Evolutionary conservation across 1,140 invertebrate genomes (phyloP), one percentile per base, ranked within the genome.

Genomic region (Pseudoatta argentina): DNA sequence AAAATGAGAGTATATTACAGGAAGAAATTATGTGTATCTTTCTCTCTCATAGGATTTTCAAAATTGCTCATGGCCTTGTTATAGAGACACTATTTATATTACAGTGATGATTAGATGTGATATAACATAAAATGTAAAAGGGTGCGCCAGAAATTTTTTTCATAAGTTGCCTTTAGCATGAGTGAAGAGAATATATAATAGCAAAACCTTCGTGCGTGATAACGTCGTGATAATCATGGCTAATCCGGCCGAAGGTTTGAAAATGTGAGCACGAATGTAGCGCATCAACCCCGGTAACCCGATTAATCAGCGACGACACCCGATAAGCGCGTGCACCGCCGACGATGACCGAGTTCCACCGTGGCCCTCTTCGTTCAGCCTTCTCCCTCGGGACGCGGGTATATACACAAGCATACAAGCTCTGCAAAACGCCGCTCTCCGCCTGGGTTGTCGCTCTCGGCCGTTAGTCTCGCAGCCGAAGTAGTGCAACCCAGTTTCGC

Each of bases 401-500:
- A 39, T n/a, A 14, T 12, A 64, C 66, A 18, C n/a, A 67, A 14
- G 8, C 0, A 55, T 21, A 63, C 8, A 30, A 63, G 24, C 76
- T 8, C 39, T 51, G 64, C 78, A 24, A 53, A 53, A 27, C 18
- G 63, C 10, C 30, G 27, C 39, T 39, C 57, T 61, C 21, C 14
- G 72, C 55, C 27, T 73, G 71, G 51, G 71, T n/a, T 16, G 75
- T 55, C 59, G 55, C 39, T 79, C 39, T 63, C 53, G 39, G 27
- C 30, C 48, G 48, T 72, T 63, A 76, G 61, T 44, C 24, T 53
- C 71, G 14, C 34, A 6, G 18, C 44, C 75, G 34, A 93, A 94
- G 94, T 94, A 94, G 93, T 91, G 91, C 91, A 93, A 93, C 91
- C 91, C 92, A 92, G 91, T 94, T 94, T 94, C 83, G 71, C 71